Base-by-base conservation (phyloP, 1,140 invertebrate genomes). In the Homarus americanus region DNA sequence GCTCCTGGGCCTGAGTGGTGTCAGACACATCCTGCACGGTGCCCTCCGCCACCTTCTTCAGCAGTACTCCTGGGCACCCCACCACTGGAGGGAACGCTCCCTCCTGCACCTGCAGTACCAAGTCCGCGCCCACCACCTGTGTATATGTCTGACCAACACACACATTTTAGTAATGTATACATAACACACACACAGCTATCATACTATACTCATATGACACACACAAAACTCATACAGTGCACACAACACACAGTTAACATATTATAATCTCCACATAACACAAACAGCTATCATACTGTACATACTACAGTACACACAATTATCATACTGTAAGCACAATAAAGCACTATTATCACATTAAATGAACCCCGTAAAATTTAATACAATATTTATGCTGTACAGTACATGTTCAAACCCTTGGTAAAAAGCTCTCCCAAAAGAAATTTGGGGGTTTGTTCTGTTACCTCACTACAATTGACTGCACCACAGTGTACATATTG, bases 11-110 rank as follows among this genome's bases (percentile, higher is more conserved):
- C 10, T 90, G 58, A 10, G n/a, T 2, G 9, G 53, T 90, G 44
- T 76, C 34, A 20, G 9, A n/a, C n/a, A 83, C 53, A 3, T 58
- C 44, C 1, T 80, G 88, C 24, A 90, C 80, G 38, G 49, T 53
- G 0, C 88, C 82, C 28, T 10, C 36, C 38, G 20, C 36, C 3
- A 63, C 88, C 49, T 90, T 90, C 88, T 90, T 82, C 53, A 83
- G 24, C 0, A 83, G 80, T 10, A 90, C 49, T 44, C 36, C 82
- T 20, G 72, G 44, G 32, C 36, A 69, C n/a, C 80, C 82, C 32
- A 90, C 24, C 5, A 28, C n/a, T 17, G 44, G 69, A 75, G 88
- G 82, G 20, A 36, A 32, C 15, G 80, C 28, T 3, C 66, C 73
- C 24, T 76, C 69, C 66, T n/a, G 69, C 2, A 90, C 88, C 15